Conservation (phyloP, 2,797 vertebrate species). For the Hyperoplus lanceolatus region DNA sequence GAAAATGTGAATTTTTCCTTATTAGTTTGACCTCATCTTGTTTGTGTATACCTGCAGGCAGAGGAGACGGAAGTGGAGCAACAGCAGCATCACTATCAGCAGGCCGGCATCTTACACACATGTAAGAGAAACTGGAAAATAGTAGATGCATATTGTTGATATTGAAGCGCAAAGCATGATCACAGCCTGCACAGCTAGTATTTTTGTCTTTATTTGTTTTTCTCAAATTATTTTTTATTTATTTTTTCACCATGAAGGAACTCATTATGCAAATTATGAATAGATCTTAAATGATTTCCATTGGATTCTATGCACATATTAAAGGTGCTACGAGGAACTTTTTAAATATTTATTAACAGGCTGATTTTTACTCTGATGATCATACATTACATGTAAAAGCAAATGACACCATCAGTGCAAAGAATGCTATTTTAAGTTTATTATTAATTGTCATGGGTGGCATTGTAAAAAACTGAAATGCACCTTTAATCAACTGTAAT, state of each 20-base stretch:
- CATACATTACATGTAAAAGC: too few species aligned
- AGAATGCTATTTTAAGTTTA: too few species aligned
- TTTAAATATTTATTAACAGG: too few species aligned
- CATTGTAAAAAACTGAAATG: too few species aligned
- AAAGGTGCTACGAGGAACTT: too few species aligned
- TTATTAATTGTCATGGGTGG: background rate
- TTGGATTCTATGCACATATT: too few species aligned
- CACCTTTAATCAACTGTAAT: background rate
- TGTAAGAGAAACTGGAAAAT: slow-evolving; percentile 59
- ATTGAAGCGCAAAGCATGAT: background rate
- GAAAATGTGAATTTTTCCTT: background rate
- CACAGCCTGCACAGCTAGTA: slow-evolving; percentile 65
- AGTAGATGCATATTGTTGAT: slow-evolving; percentile 23
- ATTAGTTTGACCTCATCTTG: background rate
- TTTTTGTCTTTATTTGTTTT: background rate
- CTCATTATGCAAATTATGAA: background rate
- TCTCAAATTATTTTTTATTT: too few species aligned
- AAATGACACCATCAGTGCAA: too few species aligned
- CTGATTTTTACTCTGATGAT: too few species aligned
- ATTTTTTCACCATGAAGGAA: background rate
- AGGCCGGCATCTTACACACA: slow-evolving; percentile 65
- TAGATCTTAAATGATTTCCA: background rate
- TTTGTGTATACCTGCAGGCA: slow-evolving; percentile 55
- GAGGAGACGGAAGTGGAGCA: slow-evolving; percentile 76
- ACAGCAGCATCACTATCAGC: slow-evolving; percentile 77